A percentile compares a stretch with the other conserved stretches of the same genome.
Evolutionary conservation across 2,113 vertebrate genomes (phyloP).

Genomic region (Aegotheles bennettii): DNA sequence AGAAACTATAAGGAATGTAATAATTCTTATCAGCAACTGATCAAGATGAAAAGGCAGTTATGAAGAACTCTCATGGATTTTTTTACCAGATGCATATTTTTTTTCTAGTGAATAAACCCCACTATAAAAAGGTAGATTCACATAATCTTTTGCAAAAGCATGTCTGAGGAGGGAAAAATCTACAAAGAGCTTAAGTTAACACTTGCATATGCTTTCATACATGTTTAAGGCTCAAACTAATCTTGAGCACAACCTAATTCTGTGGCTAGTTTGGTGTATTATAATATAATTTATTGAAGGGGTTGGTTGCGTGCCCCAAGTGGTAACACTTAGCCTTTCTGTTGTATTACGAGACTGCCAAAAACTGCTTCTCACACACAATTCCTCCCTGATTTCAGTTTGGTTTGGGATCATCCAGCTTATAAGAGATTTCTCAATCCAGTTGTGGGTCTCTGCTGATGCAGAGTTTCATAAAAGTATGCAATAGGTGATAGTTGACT

Average conservation of each 20-base stretch:
- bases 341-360: not conserved
- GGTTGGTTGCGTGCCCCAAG: not conserved
- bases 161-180: not conserved
- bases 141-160: not conserved
- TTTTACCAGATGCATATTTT: not conserved
- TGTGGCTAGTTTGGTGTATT: not conserved
- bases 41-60: not conserved
- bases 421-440: not conserved
- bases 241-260: not conserved
- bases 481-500: too few species aligned
- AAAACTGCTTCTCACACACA: not conserved
- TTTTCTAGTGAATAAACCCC: not conserved
- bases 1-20: not conserved
- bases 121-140: not conserved
- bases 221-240: not conserved
- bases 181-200: not conserved
- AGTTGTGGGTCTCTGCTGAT: not conserved
- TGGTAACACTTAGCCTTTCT: not conserved
- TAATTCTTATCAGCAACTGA: not conserved
- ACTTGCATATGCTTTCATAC: not conserved
- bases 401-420: not conserved
- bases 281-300: not conserved
- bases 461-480: not conserved
- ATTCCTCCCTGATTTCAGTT: not conserved
- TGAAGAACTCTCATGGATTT: not conserved